Evolutionary conservation across 2,888 invertebrate species (phyloP).

Genomic region (Campoplex nolae): DNA sequence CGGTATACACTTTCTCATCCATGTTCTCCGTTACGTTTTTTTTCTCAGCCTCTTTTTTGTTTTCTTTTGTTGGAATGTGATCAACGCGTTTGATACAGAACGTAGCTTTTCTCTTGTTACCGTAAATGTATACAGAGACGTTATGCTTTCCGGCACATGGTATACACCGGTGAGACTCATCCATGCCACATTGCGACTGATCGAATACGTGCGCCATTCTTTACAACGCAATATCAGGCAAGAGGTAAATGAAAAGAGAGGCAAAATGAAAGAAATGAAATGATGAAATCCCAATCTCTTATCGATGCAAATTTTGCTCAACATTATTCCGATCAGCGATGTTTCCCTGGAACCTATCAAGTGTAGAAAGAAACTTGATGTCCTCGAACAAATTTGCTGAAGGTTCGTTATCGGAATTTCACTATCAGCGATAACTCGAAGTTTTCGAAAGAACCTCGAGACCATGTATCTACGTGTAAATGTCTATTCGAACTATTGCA

Average conservation of each 20-base stretch:
- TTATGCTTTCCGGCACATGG: constrained; percentile 24
- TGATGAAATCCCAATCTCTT: neutral
- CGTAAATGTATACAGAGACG: neutral
- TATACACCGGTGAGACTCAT: neutral
- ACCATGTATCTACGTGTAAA: neutral
- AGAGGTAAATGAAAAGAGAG: constrained; percentile 12
- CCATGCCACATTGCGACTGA: constrained; percentile 19
- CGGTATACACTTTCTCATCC: neutral
- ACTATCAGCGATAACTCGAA: constrained; percentile 26
- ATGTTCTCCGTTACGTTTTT: neutral
- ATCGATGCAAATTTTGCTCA: neutral
- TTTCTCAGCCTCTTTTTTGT: neutral
- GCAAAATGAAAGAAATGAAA: neutral
- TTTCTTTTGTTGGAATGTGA: constrained; percentile 8
- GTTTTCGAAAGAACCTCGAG: neutral
- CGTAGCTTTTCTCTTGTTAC: constrained; percentile 19
- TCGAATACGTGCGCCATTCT: constrained; percentile 39
- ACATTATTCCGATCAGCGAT: neutral
- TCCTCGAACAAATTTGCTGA: neutral
- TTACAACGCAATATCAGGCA: neutral
- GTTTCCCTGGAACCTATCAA: neutral
- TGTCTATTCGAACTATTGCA: constrained; percentile 28
- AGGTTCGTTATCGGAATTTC: neutral
- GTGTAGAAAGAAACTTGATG: neutral
- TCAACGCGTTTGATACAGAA: constrained; percentile 40